A percentile compares a stretch with the other conserved stretches of the same genome.
Conservation (phyloP, 1,140 invertebrate species). For the Micrasema longulum region DNA sequence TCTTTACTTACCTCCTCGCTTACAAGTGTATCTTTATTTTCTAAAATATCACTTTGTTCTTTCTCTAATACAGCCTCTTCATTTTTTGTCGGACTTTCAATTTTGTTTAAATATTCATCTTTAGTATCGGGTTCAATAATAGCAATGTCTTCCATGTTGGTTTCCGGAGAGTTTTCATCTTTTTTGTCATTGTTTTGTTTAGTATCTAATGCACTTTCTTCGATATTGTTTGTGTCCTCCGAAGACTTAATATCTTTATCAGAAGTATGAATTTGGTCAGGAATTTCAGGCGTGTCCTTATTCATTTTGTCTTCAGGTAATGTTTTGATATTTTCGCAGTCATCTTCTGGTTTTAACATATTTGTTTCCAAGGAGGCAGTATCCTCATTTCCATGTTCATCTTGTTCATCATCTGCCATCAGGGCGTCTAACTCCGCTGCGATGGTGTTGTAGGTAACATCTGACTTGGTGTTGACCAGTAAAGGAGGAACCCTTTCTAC, state of each 20-base stretch:
- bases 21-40: conserved; percentile 6
- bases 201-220: background rate
- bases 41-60: background rate
- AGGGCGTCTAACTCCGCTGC: conserved; percentile 66
- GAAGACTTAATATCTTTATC: background rate
- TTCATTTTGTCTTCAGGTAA: background rate
- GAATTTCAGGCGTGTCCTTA: too few species aligned
- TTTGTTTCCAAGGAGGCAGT: background rate
- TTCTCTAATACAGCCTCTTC: background rate
- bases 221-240: background rate
- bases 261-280: background rate
- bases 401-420: conserved; percentile 56
- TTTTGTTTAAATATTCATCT: background rate
- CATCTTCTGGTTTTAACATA: background rate
- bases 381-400: background rate
- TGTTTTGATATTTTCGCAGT: background rate
- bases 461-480: conserved; percentile 59
- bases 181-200: background rate
- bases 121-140: conserved; percentile 7
- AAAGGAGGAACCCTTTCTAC: conserved; percentile 64
- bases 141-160: background rate
- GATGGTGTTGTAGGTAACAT: conserved; percentile 66
- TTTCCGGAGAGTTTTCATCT: background rate
- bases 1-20: background rate
- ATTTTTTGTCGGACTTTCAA: background rate